A percentile compares a stretch with the other conserved stretches of the same genome.
These are phyloP conservation scores for Crossaster papposus DNA, from an alignment of 53 echinoderm and acorn worm species.

Conservation along the genomic window DNA sequence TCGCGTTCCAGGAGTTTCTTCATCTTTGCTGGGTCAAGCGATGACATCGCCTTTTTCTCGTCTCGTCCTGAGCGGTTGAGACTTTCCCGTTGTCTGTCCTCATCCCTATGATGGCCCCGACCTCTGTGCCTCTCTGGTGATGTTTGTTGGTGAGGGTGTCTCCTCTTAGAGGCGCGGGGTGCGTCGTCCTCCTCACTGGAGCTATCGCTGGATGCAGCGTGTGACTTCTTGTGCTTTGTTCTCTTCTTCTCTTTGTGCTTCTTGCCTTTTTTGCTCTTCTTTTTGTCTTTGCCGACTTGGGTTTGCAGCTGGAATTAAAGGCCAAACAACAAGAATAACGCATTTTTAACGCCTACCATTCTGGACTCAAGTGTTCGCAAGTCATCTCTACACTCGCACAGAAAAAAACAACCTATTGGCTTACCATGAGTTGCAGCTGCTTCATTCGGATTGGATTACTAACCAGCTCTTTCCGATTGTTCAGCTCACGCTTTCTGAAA, in stretches of 20 bases:
- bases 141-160: conserved; percentile 1
- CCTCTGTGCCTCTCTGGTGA: conserved; percentile 19
- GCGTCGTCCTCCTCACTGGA: conserved; percentile 44
- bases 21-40: conserved; percentile 31
- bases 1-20: conserved; percentile 44
- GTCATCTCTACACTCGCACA: neutral
- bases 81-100: conserved; percentile 2
- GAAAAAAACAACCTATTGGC: conserved; percentile 2
- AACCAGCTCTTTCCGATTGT: conserved; percentile 82
- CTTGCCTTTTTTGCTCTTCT: conserved; percentile 72
- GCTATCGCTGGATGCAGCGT: conserved; percentile 61
- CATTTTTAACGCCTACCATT: neutral
- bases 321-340: neutral
- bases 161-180: conserved; percentile 20
- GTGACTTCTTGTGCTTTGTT: conserved; percentile 76
- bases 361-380: neutral
- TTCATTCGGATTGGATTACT: conserved; percentile 96
- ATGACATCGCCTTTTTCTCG: conserved; percentile 13
- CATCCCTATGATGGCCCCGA: neutral
- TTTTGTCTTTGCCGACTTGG: conserved; percentile 65
- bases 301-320: conserved; percentile 69
- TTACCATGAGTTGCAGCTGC: conserved; percentile 91
- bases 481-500: conserved; percentile 85
- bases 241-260: conserved; percentile 77
- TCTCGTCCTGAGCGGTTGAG: neutral